Base-by-base conservation (phyloP, 2,113 vertebrate species). In the Corvus hawaiiensis region DNA sequence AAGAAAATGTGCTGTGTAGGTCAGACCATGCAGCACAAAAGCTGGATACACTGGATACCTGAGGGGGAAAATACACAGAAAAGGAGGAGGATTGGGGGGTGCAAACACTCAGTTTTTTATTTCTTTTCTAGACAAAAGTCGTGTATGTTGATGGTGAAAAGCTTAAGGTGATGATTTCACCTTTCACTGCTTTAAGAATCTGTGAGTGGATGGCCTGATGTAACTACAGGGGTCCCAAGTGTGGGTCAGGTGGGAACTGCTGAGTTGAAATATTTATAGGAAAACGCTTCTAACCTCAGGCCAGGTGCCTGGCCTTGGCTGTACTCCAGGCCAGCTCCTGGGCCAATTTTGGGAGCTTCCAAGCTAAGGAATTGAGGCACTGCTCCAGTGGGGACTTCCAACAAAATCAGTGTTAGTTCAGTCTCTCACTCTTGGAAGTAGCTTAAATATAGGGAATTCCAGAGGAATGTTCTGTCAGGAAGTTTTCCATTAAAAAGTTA, bases 51-150 rank as follows among this genome's bases (percentile, higher is more conserved):
- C 8, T 78, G 66, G 4, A 17, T 32, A 63, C 16, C 4, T 52
- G 37, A 73, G 43, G 55, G 52, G 5, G 0, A 18, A 71, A 82
- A 48, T 16, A 13, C 30, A 16, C 79, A 46, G 32, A 4, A 59
- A 32, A 32, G 3, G 8, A 32, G 3, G 8, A 8, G 4, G 21
- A 2, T 7, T 63, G 2, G 8, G 6, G 1, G 15, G 9, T 46
- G 55, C 7, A 58, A 63, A 64, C 30, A 24, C 7, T 73, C 5
- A 7, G 21, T 72, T 26, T 22, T 27, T 1, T 5, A 4, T 14
- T 15, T 13, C 16, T 41, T 74, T 19, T 7, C 15, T 51, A 7
- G 32, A 28, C 17, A 30, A 71, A 56, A 44, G 3, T 24, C 12
- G 15, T 33, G 18, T 69, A 8, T 48, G 23, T 37, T 55, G 46